Base-by-base conservation (phyloP, 2,888 invertebrate species). In the Galerucella pusilla region DNA sequence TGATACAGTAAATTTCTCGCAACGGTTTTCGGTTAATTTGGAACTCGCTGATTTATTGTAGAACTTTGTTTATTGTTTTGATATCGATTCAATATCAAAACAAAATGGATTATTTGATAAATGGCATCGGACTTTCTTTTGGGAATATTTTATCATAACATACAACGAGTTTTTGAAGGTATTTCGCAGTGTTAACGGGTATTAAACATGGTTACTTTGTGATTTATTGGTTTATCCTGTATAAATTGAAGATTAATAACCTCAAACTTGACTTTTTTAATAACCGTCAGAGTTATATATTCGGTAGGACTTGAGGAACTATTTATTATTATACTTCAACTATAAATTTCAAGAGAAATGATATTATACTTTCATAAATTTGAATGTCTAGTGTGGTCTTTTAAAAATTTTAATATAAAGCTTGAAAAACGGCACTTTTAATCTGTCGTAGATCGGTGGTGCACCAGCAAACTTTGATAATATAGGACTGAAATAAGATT, bases 341-440 rank as follows among this genome's bases (percentile, higher is more conserved):
- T 73, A 75, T 74, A 79, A 79, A 67, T 79, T 57, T 69, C 71
- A 60, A 75, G 74, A 74, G 76, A 74, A 73, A 75, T 68, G 60
- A 68, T 74, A 75, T 75, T 64, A 77, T 74, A 76, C 70, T 76
- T 75, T 76, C 76, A 77, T 78, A 78, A 79, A 79, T 79, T 75
- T 75, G 60, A 76, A 74, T 72, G 75, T 74, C 78, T 73, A 67
- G 70, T 68, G 75, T 74, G 77, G 74, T 77, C 77, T 75, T 73
- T 75, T 76, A 77, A 80, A 42, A 79, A 80, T 80, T 80, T 81
- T 80, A 81, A 81, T 80, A 80, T 80, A 74, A 77, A 74, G 64
- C 71, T 77, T 80, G 81, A 81, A 79, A 80, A 80, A 81, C 78
- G 80, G 75, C 79, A 76, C 79, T 78, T 81, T 81, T 81, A 81